Percentiles rank a stretch among this genome's conserved stretches.
Conservation (phyloP, 1,140 invertebrate species). For the Brachionus asplanchnoidis region DNA sequence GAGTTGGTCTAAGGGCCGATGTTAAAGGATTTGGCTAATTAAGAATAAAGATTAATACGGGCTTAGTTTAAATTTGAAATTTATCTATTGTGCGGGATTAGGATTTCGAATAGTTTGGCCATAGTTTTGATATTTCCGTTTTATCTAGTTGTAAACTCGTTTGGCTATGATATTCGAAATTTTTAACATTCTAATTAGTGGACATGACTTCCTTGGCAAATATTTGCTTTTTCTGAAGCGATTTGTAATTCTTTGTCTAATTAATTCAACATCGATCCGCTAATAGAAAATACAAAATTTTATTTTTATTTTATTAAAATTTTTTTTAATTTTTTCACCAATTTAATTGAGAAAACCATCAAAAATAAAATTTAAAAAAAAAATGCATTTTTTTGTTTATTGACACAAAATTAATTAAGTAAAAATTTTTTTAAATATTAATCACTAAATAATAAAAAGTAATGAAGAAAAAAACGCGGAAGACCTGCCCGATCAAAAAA, state of each 20-base stretch:
- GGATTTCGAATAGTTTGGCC: background rate
- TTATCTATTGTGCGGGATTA: conserved; percentile 13
- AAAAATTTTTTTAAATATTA: too few relatives aligned
- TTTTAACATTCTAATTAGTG: background rate
- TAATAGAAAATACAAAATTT: too few relatives aligned
- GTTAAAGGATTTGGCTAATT: conserved; percentile 26
- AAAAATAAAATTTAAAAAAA: too few relatives aligned
- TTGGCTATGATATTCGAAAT: background rate
- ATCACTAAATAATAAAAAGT: too few relatives aligned
- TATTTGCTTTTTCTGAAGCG: background rate
- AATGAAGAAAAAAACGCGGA: too few relatives aligned
- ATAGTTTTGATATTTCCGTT: background rate
- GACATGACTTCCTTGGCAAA: conserved; percentile 12
- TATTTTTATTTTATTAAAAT: too few relatives aligned
- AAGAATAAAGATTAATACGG: conserved; percentile 32
- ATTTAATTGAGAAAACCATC: too few relatives aligned
- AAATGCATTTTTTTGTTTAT: too few relatives aligned
- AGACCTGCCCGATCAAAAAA: too few relatives aligned
- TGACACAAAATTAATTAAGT: too few relatives aligned
- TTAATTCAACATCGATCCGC: background rate
- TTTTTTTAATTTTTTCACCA: too few relatives aligned
- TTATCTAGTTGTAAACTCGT: background rate
- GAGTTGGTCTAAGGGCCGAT: background rate
- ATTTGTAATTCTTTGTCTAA: background rate
- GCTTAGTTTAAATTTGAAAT: conserved; percentile 4